A percentile compares a stretch with the other conserved stretches of the same genome.
phyloP scores from a whole-genome alignment of 2,797 vertebrate genomes.

The Acanthurus tractus region DNA sequence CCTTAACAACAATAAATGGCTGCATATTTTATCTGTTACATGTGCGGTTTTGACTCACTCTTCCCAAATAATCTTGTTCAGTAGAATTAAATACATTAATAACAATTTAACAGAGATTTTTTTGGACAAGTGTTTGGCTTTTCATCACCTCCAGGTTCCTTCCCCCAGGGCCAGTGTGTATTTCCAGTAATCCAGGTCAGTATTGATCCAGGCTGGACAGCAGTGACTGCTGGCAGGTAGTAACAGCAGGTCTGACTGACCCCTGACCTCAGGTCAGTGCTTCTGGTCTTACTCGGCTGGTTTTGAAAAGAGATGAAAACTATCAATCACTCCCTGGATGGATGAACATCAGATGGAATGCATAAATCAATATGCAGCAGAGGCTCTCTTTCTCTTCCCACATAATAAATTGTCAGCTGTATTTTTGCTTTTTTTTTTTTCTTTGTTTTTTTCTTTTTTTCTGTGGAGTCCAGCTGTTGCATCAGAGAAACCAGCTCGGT shows the following conservation, averaged over 20 bases:
- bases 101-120: slow-evolving; percentile 25
- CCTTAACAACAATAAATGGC: background rate
- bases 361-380: slow-evolving; percentile 60
- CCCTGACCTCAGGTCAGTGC: slow-evolving; percentile 56
- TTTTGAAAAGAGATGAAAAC: slow-evolving; percentile 62
- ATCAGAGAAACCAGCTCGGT: background rate
- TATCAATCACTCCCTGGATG: slow-evolving; percentile 51
- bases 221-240: slow-evolving; percentile 35
- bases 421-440: slow-evolving; percentile 1
- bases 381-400: slow-evolving; percentile 5
- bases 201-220: slow-evolving; percentile 62
- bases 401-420: slow-evolving; percentile 33
- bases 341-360: slow-evolving; percentile 46
- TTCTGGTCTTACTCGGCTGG: slow-evolving; percentile 48
- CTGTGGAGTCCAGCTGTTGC: slow-evolving; percentile 14
- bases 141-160: slow-evolving; percentile 23
- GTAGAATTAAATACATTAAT: slow-evolving; percentile 17
- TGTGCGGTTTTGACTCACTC: background rate
- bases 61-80: background rate
- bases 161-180: slow-evolving; percentile 19
- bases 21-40: background rate
- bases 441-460: background rate
- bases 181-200: slow-evolving; percentile 58
- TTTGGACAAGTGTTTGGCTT: slow-evolving; percentile 10
- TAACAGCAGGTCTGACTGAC: slow-evolving; percentile 46